Conservation (phyloP, 2,113 vertebrate species). For the Mesitornis unicolor region DNA sequence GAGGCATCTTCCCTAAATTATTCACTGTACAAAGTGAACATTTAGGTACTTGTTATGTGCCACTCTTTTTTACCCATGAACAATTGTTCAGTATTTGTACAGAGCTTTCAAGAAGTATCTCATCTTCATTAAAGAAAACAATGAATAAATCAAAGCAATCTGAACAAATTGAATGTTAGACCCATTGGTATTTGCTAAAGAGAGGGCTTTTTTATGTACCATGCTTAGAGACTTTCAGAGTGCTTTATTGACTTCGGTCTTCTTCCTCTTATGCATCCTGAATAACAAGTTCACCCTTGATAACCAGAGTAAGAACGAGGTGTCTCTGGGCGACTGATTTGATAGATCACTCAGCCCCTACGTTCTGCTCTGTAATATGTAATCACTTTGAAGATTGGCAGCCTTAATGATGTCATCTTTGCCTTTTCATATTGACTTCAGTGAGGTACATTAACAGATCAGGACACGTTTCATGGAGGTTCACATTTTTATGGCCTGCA, state of each 20-base stretch:
- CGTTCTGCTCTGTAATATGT: neutral
- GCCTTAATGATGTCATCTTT: neutral
- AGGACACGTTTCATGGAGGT: neutral
- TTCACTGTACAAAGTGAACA: neutral
- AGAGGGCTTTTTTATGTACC: neutral
- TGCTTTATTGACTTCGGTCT: neutral
- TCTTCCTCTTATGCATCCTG: neutral
- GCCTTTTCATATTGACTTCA: neutral
- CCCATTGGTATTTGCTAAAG: neutral
- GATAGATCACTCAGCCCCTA: neutral
- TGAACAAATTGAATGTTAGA: neutral
- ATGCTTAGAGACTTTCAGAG: neutral
- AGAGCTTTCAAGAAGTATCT: neutral
- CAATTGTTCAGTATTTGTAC: neutral
- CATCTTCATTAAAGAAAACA: neutral
- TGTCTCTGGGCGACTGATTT: neutral
- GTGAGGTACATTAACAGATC: neutral
- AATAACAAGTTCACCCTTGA: neutral
- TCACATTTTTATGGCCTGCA: neutral
- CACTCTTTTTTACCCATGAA: neutral
- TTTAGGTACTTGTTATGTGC: accelerated
- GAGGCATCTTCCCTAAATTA: neutral
- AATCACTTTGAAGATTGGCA: neutral
- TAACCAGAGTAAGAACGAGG: neutral
- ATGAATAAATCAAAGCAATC: neutral